Conservation (phyloP, 1,140 invertebrate genomes). For the Drosophila triauraria region DNA sequence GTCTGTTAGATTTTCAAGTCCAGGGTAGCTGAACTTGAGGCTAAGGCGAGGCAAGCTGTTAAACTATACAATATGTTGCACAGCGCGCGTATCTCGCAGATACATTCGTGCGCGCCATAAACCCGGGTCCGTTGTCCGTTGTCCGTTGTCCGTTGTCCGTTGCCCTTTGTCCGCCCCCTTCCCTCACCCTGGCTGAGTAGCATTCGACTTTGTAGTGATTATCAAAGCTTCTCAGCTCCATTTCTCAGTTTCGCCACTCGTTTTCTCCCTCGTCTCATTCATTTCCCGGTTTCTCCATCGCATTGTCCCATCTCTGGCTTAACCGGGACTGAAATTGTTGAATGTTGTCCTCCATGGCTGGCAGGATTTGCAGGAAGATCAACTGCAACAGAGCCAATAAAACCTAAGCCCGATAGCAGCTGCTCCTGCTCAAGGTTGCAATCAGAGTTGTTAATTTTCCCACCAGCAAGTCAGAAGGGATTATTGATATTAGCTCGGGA, state of each 20-base stretch:
- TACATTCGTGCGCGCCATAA: constrained; percentile 48
- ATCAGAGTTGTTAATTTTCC: background rate
- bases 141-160: background rate
- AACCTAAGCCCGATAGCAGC: background rate
- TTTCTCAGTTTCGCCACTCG: constrained; percentile 3
- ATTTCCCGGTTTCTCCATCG: constrained; percentile 1
- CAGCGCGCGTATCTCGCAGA: constrained; percentile 37
- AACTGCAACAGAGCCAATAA: constrained; percentile 23
- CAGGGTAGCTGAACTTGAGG: background rate
- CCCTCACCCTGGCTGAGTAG: background rate
- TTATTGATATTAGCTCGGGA: background rate
- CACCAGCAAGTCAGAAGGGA: background rate
- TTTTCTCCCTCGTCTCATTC: background rate
- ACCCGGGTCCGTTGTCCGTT: constrained; percentile 14
- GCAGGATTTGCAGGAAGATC: constrained; percentile 31
- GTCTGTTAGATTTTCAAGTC: no score
- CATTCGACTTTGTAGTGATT: constrained; percentile 65
- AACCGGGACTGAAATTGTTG: constrained; percentile 8
- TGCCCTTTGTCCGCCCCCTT: background rate
- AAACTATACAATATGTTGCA: constrained; percentile 51
- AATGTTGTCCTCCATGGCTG: constrained; percentile 15
- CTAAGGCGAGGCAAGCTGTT: background rate
- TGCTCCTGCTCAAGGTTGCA: background rate
- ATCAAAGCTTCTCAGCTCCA: constrained; percentile 47
- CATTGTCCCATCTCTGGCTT: constrained; percentile 29